Base-by-base conservation (phyloP, 1,140 invertebrate species). In the Drosophila yakuba region DNA sequence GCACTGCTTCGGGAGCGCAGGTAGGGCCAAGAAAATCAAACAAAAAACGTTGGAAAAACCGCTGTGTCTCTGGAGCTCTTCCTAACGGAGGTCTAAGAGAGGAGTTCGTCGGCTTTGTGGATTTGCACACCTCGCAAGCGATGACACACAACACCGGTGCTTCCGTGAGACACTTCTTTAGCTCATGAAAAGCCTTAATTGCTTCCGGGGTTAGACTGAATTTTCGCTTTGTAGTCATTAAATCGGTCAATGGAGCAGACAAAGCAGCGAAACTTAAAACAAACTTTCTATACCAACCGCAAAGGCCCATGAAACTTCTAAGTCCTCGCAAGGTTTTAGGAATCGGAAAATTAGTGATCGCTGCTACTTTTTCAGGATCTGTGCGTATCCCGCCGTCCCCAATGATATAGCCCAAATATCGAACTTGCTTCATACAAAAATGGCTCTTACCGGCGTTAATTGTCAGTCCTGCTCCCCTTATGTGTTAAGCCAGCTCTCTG, bases 341-440 rank as follows among this genome's bases (percentile, higher is more conserved):
- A 55, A 5, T 38, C 14, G 20, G 20, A 55, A 23, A 55, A 39
- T 39, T 6, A 7, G 35, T 20, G 41, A 44, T 44, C 15, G 41
- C 15, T 15, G 15, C 41, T 8, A 15, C 36, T 20, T n/a, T 50
- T 3, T 50, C 14, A 1, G 45, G 45, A 14, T 48, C 23, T 25
- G 45, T 48, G 23, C 23, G 45, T 48, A 48, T 48, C 25, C 45
- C 20, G 45, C 45, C 20, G 25, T 48, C 45, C 25, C 45, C 45
- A 14, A 47, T 23, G 15, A 47, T 23, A 12, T 47, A 20, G 11
- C 45, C 45, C 12, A 48, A 48, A 25, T 25, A 25, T 25, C 23
- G 23, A 11, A 47, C 45, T 20, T 20, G 45, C 23, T 20, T 47
- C 44, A 23, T 45, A 5, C 44, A 23, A 45, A 45, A 20, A 25